Evolutionary conservation across 2,888 invertebrate species (phyloP).

Genomic region (Dynastes hyllus): DNA sequence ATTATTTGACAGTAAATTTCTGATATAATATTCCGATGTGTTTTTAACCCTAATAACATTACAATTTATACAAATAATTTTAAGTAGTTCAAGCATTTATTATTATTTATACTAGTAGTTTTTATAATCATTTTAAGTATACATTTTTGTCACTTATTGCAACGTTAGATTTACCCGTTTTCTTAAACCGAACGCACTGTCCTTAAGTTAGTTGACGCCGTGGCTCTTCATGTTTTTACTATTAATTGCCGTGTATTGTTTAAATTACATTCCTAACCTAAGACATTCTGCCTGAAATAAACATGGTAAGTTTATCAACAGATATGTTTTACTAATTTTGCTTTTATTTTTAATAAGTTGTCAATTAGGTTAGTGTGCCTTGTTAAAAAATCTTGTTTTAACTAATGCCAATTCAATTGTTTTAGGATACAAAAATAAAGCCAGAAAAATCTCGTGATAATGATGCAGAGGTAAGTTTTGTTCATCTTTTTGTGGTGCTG

Average conservation of each 20-base stretch:
- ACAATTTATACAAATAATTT: constrained; percentile 56
- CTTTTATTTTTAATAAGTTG: constrained; percentile 29
- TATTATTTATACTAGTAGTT: constrained; percentile 31
- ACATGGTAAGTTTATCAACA: constrained; percentile 57
- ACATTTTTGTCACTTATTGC: constrained; percentile 17
- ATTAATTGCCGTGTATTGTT: constrained; percentile 61
- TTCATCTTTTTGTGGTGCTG: constrained; percentile 1
- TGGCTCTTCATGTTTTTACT: constrained; percentile 69
- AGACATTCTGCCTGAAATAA: constrained; percentile 45
- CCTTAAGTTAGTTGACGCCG: constrained; percentile 63
- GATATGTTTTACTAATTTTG: constrained; percentile 13
- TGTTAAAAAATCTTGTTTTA: constrained; percentile 57
- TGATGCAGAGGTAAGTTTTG: constrained; percentile 74
- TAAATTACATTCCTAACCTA: constrained; percentile 57
- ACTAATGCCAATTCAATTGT: constrained; percentile 66
- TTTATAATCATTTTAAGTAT: constrained; percentile 31
- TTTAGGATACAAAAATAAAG: constrained; percentile 77
- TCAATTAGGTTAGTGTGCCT: constrained; percentile 59
- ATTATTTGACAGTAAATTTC: constrained; percentile 62
- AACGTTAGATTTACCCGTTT: constrained; percentile 29
- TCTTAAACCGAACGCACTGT: constrained; percentile 39
- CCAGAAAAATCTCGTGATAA: constrained; percentile 74
- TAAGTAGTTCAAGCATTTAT: constrained; percentile 44
- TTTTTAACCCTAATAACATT: constrained; percentile 61
- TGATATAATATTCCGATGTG: constrained; percentile 60